phyloP scores from a whole-genome alignment of 2,113 vertebrate species.

The Phylloscopus trochiloides region DNA sequence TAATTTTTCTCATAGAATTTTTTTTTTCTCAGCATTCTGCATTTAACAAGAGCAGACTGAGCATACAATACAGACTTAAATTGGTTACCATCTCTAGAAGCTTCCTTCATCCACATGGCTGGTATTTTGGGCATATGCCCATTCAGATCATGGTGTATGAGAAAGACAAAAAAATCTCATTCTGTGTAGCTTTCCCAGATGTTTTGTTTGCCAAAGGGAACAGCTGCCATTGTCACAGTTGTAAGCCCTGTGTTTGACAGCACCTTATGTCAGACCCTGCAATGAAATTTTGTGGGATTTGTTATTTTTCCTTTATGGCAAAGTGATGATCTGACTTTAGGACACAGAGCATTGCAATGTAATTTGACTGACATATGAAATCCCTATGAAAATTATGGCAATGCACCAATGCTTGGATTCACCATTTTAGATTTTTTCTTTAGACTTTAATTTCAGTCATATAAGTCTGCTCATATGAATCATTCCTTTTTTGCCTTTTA shows the following conservation, averaged over 20 bases:
- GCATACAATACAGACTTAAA: background rate
- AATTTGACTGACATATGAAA: background rate
- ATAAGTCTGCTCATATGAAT: conserved; percentile 10
- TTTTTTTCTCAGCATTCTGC: background rate
- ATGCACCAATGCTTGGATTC: background rate
- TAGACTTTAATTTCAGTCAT: conserved; percentile 6
- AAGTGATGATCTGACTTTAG: conserved; percentile 1
- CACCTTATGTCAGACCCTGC: conserved; percentile 42
- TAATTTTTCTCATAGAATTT: background rate
- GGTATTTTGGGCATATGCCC: conserved; percentile 48
- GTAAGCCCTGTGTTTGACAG: conserved; percentile 50
- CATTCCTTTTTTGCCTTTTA: background rate
- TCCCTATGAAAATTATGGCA: background rate
- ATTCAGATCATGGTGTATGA: conserved; percentile 17
- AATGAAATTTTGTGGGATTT: conserved; percentile 16
- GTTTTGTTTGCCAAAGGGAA: conserved; percentile 57
- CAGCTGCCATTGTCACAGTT: conserved; percentile 70
- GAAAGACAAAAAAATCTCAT: conserved; percentile 40
- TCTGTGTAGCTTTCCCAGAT: conserved; percentile 60
- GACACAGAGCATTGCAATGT: background rate
- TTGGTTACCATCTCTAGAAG: background rate
- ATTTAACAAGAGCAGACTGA: background rate
- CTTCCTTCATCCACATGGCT: conserved; percentile 7
- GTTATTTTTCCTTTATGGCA: background rate
- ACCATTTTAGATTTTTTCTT: conserved; percentile 6